Conservation (phyloP, 2,888 invertebrate genomes). For the Cylindroiulus punctatus region DNA sequence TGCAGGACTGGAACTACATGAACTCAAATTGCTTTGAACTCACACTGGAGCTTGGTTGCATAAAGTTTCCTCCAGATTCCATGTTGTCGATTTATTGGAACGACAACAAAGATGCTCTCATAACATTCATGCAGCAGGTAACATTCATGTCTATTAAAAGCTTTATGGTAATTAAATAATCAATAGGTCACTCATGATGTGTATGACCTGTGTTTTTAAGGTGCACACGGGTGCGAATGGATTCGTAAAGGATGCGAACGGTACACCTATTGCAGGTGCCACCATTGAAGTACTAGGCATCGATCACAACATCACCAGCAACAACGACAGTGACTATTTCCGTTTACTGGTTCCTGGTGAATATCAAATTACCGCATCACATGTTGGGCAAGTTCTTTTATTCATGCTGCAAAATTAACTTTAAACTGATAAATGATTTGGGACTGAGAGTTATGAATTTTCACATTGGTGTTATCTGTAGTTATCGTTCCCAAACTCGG, state of each 20-base stretch:
- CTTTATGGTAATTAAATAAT: conserved; percentile 2
- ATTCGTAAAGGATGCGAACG: conserved; percentile 83
- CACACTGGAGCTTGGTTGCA: conserved; percentile 93
- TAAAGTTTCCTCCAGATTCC: conserved; percentile 83
- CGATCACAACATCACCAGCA: conserved; percentile 76
- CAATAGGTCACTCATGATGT: not conserved
- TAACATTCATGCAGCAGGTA: conserved; percentile 89
- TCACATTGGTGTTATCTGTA: too few relatives aligned
- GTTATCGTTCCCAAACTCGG: conserved; percentile 74
- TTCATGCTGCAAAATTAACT: not conserved
- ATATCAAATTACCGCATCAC: conserved; percentile 81
- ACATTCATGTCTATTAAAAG: conserved; percentile 56
- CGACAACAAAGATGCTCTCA: conserved; percentile 85
- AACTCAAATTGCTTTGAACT: conserved; percentile 92
- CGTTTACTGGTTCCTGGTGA: conserved; percentile 81
- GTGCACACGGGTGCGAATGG: conserved; percentile 88
- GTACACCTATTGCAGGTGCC: conserved; percentile 77
- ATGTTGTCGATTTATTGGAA: conserved; percentile 85
- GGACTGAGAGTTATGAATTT: conserved; percentile 52
- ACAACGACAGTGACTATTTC: conserved; percentile 90
- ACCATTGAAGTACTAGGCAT: conserved; percentile 80
- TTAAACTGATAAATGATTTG: too few relatives aligned
- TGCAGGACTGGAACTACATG: conserved; percentile 99
- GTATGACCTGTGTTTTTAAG: conserved; percentile 68
- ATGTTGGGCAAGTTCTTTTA: conserved; percentile 71